A percentile compares a stretch with the other conserved stretches of the same genome.
phyloP scores from a whole-genome alignment of 2,888 invertebrate genomes.

The Dasysyrphus albostriatus region DNA sequence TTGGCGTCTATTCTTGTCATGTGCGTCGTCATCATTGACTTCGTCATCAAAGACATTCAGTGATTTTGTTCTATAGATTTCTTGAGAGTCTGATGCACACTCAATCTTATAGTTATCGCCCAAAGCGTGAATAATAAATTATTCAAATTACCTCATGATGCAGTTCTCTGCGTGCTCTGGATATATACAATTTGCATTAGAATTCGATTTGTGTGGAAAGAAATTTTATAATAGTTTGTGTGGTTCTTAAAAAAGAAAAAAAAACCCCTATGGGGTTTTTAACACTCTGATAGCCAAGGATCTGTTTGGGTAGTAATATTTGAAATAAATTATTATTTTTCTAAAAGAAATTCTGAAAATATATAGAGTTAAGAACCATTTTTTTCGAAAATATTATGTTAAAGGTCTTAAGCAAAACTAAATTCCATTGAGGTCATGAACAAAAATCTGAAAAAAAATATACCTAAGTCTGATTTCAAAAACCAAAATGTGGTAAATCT shows the following conservation, averaged over 20 bases:
- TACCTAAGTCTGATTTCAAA: too few species aligned
- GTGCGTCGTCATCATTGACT: not conserved
- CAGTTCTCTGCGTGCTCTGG: slow-evolving; percentile 6
- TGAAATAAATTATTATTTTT: not conserved
- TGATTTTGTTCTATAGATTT: not conserved
- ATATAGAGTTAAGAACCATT: too few species aligned
- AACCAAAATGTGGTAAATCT: too few species aligned
- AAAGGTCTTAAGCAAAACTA: too few species aligned
- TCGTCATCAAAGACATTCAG: not conserved
- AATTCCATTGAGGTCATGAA: too few species aligned
- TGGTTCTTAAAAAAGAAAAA: not conserved
- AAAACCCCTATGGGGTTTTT: not conserved
- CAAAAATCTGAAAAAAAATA: too few species aligned
- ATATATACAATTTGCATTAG: slow-evolving; percentile 50
- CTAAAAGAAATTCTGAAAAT: not conserved
- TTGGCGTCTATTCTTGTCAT: slow-evolving; percentile 39
- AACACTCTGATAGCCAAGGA: not conserved
- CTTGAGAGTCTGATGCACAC: not conserved
- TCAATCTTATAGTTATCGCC: not conserved
- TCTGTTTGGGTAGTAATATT: not conserved
- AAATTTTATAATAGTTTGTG: slow-evolving; percentile 2
- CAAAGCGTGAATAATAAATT: slow-evolving; percentile 55
- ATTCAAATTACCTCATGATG: slow-evolving; percentile 64
- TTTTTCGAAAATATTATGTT: too few species aligned
- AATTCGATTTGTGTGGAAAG: slow-evolving; percentile 46